These are phyloP conservation scores for Dicyrtomina minuta DNA, from an alignment of 2,888 invertebrate species.

Conservation along the genomic window DNA sequence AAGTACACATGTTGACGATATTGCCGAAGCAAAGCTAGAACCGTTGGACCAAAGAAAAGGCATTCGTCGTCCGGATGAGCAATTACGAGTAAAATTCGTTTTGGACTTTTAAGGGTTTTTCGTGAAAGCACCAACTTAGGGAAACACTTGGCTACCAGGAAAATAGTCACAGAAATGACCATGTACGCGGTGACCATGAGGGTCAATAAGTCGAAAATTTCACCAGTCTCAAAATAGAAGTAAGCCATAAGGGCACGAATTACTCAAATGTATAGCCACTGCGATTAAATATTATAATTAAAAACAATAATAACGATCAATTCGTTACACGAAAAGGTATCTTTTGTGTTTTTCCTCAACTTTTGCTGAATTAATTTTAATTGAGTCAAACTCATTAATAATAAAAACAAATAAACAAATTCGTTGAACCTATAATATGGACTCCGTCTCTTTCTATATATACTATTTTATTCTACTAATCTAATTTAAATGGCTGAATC, in stretches of 20 bases:
- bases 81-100: slow-evolving; percentile 70
- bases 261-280: no score
- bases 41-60: slow-evolving; percentile 96
- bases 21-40: slow-evolving; percentile 67
- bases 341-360: no score
- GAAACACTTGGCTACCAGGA: not conserved
- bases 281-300: no score
- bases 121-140: slow-evolving; percentile 19
- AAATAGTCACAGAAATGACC: slow-evolving; percentile 17
- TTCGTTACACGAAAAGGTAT: no score
- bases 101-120: slow-evolving; percentile 9
- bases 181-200: slow-evolving; percentile 7
- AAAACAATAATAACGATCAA: no score
- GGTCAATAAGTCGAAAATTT: not conserved
- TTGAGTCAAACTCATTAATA: no score
- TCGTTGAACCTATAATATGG: not conserved
- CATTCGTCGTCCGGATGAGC: slow-evolving; percentile 97
- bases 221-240: not conserved
- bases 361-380: no score
- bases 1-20: slow-evolving; percentile 72
- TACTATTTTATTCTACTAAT: no score
- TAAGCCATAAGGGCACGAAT: slow-evolving; percentile 24
- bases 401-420: no score
- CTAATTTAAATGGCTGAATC: no score
- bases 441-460: not conserved